Percentiles rank a stretch among this genome's conserved stretches.
Conservation (phyloP, 2,797 vertebrate genomes). For the Tympanoctomys barrerae region DNA sequence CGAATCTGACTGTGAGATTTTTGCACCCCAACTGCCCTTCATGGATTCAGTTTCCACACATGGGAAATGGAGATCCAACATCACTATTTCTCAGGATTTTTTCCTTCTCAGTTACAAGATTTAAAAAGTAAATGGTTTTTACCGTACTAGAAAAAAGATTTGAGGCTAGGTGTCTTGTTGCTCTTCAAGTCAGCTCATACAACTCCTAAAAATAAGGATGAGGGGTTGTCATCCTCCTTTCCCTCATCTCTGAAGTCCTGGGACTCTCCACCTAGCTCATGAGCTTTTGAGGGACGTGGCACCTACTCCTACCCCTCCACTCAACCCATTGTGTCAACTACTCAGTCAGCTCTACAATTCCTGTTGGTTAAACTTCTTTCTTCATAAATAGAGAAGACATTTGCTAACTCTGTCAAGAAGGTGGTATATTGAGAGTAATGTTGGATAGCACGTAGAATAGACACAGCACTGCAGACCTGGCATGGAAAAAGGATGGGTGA, state of each 20-base stretch:
- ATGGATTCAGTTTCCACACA: constrained; percentile 34
- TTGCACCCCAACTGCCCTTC: background rate
- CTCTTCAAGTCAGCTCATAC: background rate
- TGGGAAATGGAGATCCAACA: background rate
- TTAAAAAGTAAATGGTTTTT: background rate
- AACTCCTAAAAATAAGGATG: background rate
- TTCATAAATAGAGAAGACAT: background rate
- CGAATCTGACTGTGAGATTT: background rate
- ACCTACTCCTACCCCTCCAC: too few species aligned
- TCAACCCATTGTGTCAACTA: background rate
- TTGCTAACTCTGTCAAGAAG: background rate
- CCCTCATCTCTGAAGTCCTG: background rate
- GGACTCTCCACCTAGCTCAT: background rate
- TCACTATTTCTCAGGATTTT: background rate
- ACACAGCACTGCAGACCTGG: background rate
- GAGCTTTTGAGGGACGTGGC: background rate
- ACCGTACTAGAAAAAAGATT: background rate
- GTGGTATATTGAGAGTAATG: background rate
- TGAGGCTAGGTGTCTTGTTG: background rate
- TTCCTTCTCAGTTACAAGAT: constrained; percentile 21
- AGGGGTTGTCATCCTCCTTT: background rate
- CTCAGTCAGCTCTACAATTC: background rate
- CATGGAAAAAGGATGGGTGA: background rate
- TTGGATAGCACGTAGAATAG: background rate
- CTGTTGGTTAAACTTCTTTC: background rate